phyloP scores from a whole-genome alignment of 2,797 vertebrate genomes.

The Sphenodon punctatus region DNA sequence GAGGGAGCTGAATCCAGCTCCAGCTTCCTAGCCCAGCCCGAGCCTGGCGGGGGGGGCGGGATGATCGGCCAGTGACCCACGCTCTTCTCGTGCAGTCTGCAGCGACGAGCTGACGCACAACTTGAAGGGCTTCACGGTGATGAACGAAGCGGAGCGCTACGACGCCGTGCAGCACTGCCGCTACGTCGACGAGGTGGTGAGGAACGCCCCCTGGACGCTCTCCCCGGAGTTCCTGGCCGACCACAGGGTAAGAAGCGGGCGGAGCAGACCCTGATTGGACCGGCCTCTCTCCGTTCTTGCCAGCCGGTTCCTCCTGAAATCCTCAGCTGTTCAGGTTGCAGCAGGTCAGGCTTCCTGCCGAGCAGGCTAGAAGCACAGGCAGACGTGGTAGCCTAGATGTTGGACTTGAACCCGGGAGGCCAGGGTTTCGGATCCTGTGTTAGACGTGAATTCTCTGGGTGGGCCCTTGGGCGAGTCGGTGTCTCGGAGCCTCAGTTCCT shows the following conservation, averaged over 20 bases:
- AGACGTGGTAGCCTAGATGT: too few species aligned
- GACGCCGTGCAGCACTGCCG: conserved; percentile 94
- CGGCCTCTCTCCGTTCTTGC: background rate
- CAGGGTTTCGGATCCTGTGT: too few species aligned
- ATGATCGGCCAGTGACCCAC: too few species aligned
- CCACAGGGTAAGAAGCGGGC: conserved; percentile 82
- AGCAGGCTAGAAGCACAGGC: background rate
- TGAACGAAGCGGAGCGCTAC: conserved; percentile 95
- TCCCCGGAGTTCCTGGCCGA: conserved; percentile 89
- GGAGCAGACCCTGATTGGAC: too few species aligned
- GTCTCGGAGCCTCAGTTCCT: too few species aligned
- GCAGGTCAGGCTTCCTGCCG: background rate
- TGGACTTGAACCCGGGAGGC: too few species aligned
- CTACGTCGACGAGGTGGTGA: conserved; percentile 94
- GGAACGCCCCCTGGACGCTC: conserved; percentile 94
- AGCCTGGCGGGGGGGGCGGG: too few species aligned
- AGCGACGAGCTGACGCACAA: conserved; percentile 95
- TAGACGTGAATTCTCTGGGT: too few species aligned
- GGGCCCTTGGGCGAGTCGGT: too few species aligned
- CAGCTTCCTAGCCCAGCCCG: too few species aligned
- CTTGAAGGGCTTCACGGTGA: conserved; percentile 97
- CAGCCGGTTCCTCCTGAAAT: background rate
- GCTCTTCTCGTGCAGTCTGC: conserved; percentile 82
- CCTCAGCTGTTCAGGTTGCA: conserved; percentile 6
- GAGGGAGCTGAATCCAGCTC: too few species aligned